These are phyloP conservation scores for Bemisia tabaci DNA, from an alignment of 1,140 invertebrate genomes.

Conservation along the genomic window DNA sequence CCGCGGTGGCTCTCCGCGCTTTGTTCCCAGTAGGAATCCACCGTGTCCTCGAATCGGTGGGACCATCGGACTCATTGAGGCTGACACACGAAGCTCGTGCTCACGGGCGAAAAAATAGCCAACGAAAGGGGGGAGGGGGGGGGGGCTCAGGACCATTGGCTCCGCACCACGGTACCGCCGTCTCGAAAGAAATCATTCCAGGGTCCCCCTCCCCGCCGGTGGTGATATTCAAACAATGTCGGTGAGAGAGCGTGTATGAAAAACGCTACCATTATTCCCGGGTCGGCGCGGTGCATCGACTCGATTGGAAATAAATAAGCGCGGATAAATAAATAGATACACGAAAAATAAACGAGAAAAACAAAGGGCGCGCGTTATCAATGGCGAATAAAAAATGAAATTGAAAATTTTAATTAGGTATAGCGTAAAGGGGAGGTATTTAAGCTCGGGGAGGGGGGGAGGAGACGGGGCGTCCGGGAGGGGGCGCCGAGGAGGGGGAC, in stretches of 20 bases:
- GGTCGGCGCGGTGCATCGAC: no score
- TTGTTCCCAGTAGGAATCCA: no score
- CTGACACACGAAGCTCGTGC: no score
- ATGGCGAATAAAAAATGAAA: not conserved
- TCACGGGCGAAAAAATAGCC: no score
- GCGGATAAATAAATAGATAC: not conserved
- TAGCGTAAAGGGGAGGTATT: not conserved
- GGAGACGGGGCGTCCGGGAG: not conserved
- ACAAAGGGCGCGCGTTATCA: not conserved
- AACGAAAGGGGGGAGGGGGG: no score
- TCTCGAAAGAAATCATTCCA: not conserved
- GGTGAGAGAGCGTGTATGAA: not conserved
- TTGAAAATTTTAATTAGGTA: not conserved
- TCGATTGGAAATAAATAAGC: not conserved
- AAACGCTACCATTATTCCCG: not conserved
- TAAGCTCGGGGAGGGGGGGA: not conserved
- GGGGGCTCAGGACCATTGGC: no score
- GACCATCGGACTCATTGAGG: no score
- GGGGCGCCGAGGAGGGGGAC: slow-evolving; percentile 1
- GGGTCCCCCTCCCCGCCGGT: not conserved
- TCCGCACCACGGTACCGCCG: no score
- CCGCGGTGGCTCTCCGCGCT: no score
- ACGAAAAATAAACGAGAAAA: not conserved
- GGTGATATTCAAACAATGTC: not conserved
- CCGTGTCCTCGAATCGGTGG: no score